Evolutionary conservation across 2,888 invertebrate species (phyloP).

Genomic region (Saturnia pavonia): DNA sequence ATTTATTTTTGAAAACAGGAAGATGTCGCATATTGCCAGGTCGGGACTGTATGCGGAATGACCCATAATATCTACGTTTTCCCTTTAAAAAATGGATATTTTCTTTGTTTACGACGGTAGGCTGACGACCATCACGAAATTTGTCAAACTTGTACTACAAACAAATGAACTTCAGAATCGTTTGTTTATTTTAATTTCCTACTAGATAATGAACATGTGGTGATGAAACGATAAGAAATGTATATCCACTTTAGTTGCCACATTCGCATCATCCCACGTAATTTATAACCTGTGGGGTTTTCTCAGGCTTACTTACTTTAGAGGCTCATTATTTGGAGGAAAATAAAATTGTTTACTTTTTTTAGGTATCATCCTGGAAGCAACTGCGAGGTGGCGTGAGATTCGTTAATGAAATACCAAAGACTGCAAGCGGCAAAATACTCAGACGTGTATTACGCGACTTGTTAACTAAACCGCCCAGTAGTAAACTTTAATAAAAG

Average conservation of each 20-base stretch:
- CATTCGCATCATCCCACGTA: not conserved
- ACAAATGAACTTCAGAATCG: no score
- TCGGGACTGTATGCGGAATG: no score
- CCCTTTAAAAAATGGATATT: no score
- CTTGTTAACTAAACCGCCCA: slow-evolving; percentile 20
- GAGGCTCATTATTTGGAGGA: not conserved
- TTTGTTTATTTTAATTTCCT: no score
- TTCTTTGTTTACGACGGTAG: no score
- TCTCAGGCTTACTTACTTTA: not conserved
- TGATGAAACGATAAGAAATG: not conserved
- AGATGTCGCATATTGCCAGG: no score
- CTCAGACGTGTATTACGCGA: slow-evolving; percentile 80
- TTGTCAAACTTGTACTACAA: no score
- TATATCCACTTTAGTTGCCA: not conserved
- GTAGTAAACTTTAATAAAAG: slow-evolving; percentile 31
- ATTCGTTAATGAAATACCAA: slow-evolving; percentile 87
- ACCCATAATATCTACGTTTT: no score
- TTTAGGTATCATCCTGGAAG: slow-evolving; percentile 84
- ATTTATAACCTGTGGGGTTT: no score
- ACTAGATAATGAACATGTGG: not conserved
- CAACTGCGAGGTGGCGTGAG: slow-evolving; percentile 86
- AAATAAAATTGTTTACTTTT: slow-evolving; percentile 27
- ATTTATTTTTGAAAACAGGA: no score
- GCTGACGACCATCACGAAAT: no score
- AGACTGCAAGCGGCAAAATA: slow-evolving; percentile 89